Evolutionary conservation across 2,888 invertebrate species (phyloP).

Genomic region (Ormyrus pomaceus): DNA sequence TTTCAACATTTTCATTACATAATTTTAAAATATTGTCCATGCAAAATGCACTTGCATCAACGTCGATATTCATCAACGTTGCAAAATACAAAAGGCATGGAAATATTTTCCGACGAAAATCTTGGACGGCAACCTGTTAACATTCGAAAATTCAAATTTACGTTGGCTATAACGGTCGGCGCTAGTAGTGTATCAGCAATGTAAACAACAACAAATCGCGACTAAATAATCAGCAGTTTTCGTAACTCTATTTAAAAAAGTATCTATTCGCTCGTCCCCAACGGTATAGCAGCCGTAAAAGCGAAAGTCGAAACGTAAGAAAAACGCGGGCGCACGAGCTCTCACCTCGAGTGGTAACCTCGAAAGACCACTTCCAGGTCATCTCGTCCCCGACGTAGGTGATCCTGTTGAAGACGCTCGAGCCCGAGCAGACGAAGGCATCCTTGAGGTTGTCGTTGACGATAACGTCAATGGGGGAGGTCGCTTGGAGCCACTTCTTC

Average conservation of each 20-base stretch:
- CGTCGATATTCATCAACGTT: too few relatives aligned
- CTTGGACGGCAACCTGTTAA: too few relatives aligned
- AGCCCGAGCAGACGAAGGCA: constrained; percentile 28
- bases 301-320: too few relatives aligned
- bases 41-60: too few relatives aligned
- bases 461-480: constrained; percentile 53
- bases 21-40: too few relatives aligned
- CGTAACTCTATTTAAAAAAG: too few relatives aligned
- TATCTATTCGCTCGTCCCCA: too few relatives aligned
- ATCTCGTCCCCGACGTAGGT: constrained; percentile 17
- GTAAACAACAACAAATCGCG: constrained; percentile 24
- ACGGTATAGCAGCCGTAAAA: too few relatives aligned
- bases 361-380: constrained; percentile 58
- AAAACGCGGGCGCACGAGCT: not conserved
- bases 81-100: not conserved
- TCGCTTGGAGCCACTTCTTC: constrained; percentile 60
- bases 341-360: constrained; percentile 60
- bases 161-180: not conserved
- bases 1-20: too few relatives aligned
- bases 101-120: too few relatives aligned
- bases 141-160: too few relatives aligned
- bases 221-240: too few relatives aligned
- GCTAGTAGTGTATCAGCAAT: constrained; percentile 13
- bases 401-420: constrained; percentile 34
- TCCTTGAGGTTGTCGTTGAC: constrained; percentile 48